These are phyloP conservation scores for Neolamprologus longior DNA, from an alignment of 2,113 vertebrate genomes.

Conservation along the genomic window DNA sequence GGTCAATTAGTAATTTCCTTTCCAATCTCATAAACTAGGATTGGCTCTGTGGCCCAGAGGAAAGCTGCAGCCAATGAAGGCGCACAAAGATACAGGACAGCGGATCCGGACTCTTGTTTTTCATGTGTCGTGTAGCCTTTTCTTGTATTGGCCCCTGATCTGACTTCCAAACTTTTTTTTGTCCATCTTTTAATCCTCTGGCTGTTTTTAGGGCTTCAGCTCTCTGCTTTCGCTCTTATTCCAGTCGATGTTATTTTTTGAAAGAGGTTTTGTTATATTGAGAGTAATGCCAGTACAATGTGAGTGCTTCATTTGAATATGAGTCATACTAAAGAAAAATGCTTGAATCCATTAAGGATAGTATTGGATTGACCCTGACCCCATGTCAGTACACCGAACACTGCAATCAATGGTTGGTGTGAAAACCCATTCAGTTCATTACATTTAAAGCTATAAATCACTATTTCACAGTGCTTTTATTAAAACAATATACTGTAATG, in stretches of 20 bases:
- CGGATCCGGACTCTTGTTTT: not conserved
- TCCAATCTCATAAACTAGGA: slow-evolving; percentile 47
- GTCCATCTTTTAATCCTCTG: not conserved
- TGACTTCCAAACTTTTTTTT: not conserved
- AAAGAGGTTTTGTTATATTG: not conserved
- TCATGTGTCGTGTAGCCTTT: not conserved
- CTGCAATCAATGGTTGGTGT: not conserved
- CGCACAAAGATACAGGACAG: not conserved
- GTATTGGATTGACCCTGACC: not conserved
- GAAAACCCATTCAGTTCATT: not conserved
- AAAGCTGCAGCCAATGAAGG: not conserved
- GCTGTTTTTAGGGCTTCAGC: not conserved
- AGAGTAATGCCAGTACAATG: not conserved
- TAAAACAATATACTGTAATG: not conserved
- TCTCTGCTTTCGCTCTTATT: not conserved
- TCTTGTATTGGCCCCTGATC: not conserved
- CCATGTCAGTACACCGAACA: not conserved
- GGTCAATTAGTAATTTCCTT: slow-evolving; percentile 69
- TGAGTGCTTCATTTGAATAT: not conserved
- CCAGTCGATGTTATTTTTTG: not conserved
- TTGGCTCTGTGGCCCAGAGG: slow-evolving; percentile 26
- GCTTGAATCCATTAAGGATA: not conserved
- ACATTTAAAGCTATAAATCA: not conserved
- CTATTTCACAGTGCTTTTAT: not conserved
- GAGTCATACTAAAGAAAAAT: not conserved